A percentile compares a stretch with the other conserved stretches of the same genome.
Evolutionary conservation across 2,797 vertebrate species (phyloP).

Genomic region (Schizothorax lantsangensis): DNA sequence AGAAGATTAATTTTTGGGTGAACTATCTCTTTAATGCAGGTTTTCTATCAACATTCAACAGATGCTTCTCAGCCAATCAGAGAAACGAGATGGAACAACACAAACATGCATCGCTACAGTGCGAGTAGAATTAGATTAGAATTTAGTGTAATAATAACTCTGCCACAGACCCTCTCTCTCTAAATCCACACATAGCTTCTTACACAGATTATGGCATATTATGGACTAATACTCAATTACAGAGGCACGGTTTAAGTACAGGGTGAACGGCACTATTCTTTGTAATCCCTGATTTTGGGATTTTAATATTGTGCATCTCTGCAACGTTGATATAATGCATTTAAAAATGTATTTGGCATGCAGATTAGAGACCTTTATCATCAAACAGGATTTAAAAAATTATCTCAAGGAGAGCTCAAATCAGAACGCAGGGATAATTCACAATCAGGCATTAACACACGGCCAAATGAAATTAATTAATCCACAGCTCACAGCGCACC

Average conservation of each 20-base stretch:
- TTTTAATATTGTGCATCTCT: slow-evolving; percentile 55
- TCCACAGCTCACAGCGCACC: slow-evolving; percentile 12
- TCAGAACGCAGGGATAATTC: slow-evolving; percentile 14
- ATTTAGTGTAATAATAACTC: not conserved
- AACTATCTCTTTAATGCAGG: not conserved
- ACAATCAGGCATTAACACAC: not conserved
- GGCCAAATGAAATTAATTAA: slow-evolving; percentile 12
- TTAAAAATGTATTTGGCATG: slow-evolving; percentile 62
- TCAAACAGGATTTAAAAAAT: slow-evolving; percentile 38
- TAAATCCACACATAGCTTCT: slow-evolving; percentile 26
- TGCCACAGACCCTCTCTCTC: not conserved
- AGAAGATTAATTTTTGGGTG: not conserved
- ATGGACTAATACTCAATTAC: slow-evolving; percentile 32
- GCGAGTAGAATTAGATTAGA: not conserved
- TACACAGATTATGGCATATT: slow-evolving; percentile 26
- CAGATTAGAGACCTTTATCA: slow-evolving; percentile 61
- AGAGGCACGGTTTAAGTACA: not conserved
- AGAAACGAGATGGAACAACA: not conserved
- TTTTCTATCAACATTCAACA: not conserved
- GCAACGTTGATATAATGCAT: slow-evolving; percentile 55
- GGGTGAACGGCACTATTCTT: slow-evolving; percentile 37
- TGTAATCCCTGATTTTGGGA: slow-evolving; percentile 45
- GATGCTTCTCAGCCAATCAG: slow-evolving; percentile 9
- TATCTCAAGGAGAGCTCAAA: slow-evolving; percentile 32
- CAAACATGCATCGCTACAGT: not conserved